phyloP scores from a whole-genome alignment of 2,113 vertebrate species.

The Tyto alba region DNA sequence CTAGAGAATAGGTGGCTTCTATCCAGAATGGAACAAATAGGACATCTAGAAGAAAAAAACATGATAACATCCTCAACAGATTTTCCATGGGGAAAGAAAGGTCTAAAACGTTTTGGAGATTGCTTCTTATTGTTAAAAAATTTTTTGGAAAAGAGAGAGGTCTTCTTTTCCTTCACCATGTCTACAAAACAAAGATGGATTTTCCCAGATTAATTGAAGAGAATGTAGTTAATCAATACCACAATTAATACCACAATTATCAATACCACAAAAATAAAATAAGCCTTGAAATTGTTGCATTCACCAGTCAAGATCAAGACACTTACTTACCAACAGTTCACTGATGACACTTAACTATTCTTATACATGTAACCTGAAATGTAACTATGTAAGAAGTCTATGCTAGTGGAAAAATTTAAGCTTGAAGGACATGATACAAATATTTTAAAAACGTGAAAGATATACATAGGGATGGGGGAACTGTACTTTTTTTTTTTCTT shows the following conservation, averaged over 20 bases:
- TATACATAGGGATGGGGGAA: fast-evolving
- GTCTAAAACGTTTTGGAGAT: not conserved
- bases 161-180: not conserved
- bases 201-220: not conserved
- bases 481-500: not conserved
- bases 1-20: not conserved
- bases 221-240: not conserved
- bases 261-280: not conserved
- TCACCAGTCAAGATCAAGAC: not conserved
- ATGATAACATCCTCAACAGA: not conserved
- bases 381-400: not conserved
- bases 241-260: too few relatives aligned
- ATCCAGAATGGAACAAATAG: not conserved
- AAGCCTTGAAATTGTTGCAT: not conserved
- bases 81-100: not conserved
- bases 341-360: not conserved
- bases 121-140: not conserved
- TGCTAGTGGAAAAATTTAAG: not conserved
- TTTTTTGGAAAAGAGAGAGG: not conserved
- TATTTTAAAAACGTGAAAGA: not conserved
- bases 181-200: not conserved
- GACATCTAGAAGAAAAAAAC: not conserved
- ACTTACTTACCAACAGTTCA: not conserved
- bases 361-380: not conserved
- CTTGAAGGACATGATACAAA: not conserved